phyloP scores from a whole-genome alignment of 2,888 invertebrate genomes.

The Drosophila birchii region DNA sequence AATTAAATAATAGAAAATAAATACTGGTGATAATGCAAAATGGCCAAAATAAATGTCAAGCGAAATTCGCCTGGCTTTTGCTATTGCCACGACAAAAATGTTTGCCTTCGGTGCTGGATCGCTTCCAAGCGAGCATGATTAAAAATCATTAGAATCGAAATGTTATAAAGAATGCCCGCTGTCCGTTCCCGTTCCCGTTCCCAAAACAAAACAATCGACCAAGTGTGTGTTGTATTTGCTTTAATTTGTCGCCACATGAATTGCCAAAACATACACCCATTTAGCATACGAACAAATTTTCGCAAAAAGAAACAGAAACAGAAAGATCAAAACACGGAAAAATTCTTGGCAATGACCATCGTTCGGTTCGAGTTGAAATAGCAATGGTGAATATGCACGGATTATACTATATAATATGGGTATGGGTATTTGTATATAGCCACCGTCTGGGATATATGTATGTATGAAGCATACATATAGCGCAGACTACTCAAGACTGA shows the following conservation, averaged over 20 bases:
- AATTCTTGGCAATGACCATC: constrained; percentile 81
- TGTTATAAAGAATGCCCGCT: constrained; percentile 35
- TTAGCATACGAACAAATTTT: constrained; percentile 16
- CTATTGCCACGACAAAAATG: constrained; percentile 30
- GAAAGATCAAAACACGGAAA: constrained; percentile 79
- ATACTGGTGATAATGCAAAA: constrained; percentile 19
- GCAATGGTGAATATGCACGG: constrained; percentile 63
- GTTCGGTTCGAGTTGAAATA: constrained; percentile 67
- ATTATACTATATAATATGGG: not conserved
- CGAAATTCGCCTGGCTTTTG: constrained; percentile 1
- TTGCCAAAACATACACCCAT: constrained; percentile 62
- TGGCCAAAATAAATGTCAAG: constrained; percentile 25
- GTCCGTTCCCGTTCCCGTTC: not conserved
- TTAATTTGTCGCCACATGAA: constrained; percentile 79
- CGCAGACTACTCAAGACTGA: constrained; percentile 66
- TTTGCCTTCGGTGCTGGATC: constrained; percentile 26
- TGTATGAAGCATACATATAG: too few species aligned
- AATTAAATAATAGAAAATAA: constrained; percentile 5
- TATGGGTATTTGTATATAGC: constrained; percentile 3
- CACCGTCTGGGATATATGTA: constrained; percentile 2
- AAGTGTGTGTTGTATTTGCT: constrained; percentile 52
- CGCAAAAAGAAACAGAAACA: constrained; percentile 4
- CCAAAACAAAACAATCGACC: constrained; percentile 48
- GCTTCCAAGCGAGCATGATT: constrained; percentile 30
- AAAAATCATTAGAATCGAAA: constrained; percentile 38